These are phyloP conservation scores for Phaenicophaeus curvirostris DNA, from an alignment of 2,797 vertebrate genomes.

Conservation along the genomic window DNA sequence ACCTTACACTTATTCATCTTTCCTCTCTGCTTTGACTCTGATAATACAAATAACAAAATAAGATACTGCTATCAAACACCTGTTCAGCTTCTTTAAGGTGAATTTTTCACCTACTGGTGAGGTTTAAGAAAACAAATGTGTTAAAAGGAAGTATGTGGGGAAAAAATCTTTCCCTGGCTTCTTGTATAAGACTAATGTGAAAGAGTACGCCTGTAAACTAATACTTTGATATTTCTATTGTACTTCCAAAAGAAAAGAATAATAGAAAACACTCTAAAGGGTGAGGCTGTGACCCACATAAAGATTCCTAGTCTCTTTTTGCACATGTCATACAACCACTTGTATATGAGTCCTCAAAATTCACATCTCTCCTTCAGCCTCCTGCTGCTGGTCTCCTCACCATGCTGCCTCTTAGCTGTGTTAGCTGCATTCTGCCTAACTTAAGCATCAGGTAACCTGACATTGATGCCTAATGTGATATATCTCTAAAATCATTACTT, in stretches of 20 bases:
- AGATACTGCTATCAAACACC: neutral
- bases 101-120: neutral
- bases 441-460: neutral
- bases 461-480: accelerated
- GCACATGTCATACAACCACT: neutral
- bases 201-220: neutral
- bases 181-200: neutral
- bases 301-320: neutral
- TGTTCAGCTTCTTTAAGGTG: neutral
- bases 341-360: neutral
- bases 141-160: neutral
- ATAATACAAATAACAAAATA: neutral
- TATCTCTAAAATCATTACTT: neutral
- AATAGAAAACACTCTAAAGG: neutral
- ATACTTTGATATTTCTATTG: neutral
- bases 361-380: neutral
- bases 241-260: neutral
- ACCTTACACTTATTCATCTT: neutral
- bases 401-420: neutral
- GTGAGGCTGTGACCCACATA: neutral
- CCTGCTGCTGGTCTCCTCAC: neutral
- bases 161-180: neutral
- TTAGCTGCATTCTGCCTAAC: neutral
- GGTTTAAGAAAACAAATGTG: neutral
- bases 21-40: neutral